A percentile compares a stretch with the other conserved stretches of the same genome.
phyloP scores from a whole-genome alignment of 2,888 invertebrate genomes.

The Minunthozetes semirufus region DNA sequence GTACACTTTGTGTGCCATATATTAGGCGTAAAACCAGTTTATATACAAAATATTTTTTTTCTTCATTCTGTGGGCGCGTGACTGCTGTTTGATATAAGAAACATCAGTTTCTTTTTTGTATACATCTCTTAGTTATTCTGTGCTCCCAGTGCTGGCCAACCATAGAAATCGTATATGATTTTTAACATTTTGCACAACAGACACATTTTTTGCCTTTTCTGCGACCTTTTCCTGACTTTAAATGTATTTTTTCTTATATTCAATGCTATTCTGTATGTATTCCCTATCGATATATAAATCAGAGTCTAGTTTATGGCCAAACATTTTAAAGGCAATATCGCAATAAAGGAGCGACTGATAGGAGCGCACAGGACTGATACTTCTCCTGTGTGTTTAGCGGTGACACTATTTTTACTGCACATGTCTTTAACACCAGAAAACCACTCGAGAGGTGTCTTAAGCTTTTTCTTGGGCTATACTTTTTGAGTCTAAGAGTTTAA shows the following conservation, averaged over 20 bases:
- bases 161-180: neutral
- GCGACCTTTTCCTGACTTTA: neutral
- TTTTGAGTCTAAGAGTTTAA: neutral
- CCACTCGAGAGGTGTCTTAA: slow-evolving; percentile 16
- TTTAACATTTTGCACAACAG: neutral
- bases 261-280: neutral
- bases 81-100: slow-evolving; percentile 15
- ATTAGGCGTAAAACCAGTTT: neutral
- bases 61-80: slow-evolving; percentile 8
- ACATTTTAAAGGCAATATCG: neutral
- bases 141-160: neutral
- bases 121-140: neutral
- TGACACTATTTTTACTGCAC: slow-evolving; percentile 18
- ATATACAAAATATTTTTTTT: neutral
- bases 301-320: slow-evolving; percentile 20
- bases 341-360: neutral
- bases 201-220: neutral
- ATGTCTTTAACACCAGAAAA: slow-evolving; percentile 8
- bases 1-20: slow-evolving; percentile 9
- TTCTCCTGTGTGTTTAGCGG: neutral
- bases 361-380: neutral
- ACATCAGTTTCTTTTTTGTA: neutral
- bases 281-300: neutral
- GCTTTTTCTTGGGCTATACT: neutral
- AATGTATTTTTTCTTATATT: neutral